Percentiles rank a stretch among this genome's conserved stretches.
Evolutionary conservation across 2,113 vertebrate genomes (phyloP).

Genomic region (Oreocharis arfaki): DNA sequence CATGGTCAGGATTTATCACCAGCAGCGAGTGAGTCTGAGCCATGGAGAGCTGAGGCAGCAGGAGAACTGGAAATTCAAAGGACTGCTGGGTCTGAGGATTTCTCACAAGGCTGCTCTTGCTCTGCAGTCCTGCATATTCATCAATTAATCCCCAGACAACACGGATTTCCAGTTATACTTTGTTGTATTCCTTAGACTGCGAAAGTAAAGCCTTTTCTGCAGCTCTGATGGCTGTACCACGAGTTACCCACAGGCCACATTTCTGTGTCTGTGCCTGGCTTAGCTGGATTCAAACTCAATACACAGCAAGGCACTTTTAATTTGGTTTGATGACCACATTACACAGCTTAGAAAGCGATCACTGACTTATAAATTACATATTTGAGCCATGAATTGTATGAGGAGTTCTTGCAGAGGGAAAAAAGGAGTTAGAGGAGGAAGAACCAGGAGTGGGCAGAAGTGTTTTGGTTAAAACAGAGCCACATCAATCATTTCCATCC

Average conservation of each 20-base stretch:
- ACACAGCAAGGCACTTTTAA: neutral
- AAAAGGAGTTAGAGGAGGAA: neutral
- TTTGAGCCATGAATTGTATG: neutral
- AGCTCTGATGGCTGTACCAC: accelerated
- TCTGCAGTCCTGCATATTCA: neutral
- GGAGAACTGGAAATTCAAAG: neutral
- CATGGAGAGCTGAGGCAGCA: neutral
- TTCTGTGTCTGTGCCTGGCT: neutral
- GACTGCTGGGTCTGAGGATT: neutral
- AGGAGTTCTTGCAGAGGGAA: neutral
- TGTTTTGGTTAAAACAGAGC: neutral
- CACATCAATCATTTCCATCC: constrained; percentile 38
- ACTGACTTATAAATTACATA: neutral
- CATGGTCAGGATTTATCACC: neutral
- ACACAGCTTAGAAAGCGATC: neutral
- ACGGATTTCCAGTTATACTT: neutral
- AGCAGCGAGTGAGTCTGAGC: neutral
- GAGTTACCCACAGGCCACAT: neutral
- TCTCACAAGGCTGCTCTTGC: neutral
- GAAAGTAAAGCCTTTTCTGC: neutral
- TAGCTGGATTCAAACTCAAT: neutral
- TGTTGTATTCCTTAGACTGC: neutral
- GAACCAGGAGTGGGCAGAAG: neutral
- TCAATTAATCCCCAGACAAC: neutral
- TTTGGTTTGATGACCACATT: neutral